Conservation (phyloP, 2,888 invertebrate genomes). For the Melinaea menophilus region DNA sequence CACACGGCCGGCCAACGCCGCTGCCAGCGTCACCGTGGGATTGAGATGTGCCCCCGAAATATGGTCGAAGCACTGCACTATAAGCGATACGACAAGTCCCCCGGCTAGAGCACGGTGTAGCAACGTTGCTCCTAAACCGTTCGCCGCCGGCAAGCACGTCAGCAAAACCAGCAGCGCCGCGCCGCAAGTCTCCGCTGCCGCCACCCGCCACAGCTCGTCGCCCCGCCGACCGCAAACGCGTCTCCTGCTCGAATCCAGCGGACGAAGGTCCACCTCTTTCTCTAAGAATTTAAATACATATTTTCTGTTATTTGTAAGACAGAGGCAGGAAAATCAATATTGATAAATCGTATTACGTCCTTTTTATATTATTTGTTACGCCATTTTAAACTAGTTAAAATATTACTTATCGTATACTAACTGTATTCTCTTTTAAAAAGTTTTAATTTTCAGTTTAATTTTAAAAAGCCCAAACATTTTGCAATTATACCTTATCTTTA, state of each 20-base stretch:
- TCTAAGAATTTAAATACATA: conserved; percentile 41
- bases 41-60: conserved; percentile 87
- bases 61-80: conserved; percentile 85
- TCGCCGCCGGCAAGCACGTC: conserved; percentile 80
- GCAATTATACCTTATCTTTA: too few species aligned
- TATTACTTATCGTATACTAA: too few species aligned
- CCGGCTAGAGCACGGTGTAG: conserved; percentile 76
- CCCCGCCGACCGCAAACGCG: conserved; percentile 9
- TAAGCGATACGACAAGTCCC: conserved; percentile 81
- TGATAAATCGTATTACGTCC: too few species aligned
- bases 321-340: too few species aligned
- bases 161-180: conserved; percentile 83
- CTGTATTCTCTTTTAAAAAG: too few species aligned
- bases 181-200: conserved; percentile 81
- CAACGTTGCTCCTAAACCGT: conserved; percentile 40
- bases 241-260: neutral
- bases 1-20: conserved; percentile 75
- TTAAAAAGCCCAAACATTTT: too few species aligned
- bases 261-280: conserved; percentile 32
- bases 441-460: too few species aligned
- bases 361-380: too few species aligned
- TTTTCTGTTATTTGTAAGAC: too few species aligned
- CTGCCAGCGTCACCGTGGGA: conserved; percentile 84
- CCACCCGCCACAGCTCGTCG: conserved; percentile 42
- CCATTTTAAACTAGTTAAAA: too few species aligned